Base-by-base conservation (phyloP, 2,113 vertebrate species). In the Xenopus borealis region DNA sequence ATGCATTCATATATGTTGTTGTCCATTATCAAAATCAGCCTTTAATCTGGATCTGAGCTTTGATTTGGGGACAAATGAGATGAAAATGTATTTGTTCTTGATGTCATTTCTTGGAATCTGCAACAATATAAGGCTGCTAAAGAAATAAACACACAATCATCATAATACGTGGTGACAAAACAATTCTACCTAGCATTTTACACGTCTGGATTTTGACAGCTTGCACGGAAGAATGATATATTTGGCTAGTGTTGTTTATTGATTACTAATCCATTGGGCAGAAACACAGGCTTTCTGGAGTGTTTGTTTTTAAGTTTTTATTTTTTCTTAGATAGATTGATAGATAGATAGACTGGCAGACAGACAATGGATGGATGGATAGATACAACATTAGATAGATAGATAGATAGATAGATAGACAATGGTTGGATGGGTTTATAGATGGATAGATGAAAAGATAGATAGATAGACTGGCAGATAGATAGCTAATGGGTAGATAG, bases 31-130 rank as follows among this genome's bases (percentile, higher is more conserved):
- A 84, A 80, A 86, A 86, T 83, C 80, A 87, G 81, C 70, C 85
- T 79, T 83, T 89, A 86, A 91, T 90, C 85, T 27, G 33, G 76
- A 79, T 81, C 71, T 78, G 78, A 83, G 66, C 76, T 82, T 82
- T 84, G 83, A 82, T 85, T 81, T 86, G 85, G 81, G 80, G 84
- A 81, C 81, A 86, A 91, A 89, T 86, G 85, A 83, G 79, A 86
- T 83, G 82, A 88, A 89, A 92, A 90, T 79, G 91, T 85, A 93
- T 90, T 89, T 6, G 89, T 81, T 78, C 83, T 72, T 81, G 80
- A 80, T 85, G 84, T 81, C 14, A 65, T 6, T 40, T 40, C 33
- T 40, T 9, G 5, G 33, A 40, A 40, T 7, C 62, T 44, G 11
- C 12, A n/a, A 11, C 19, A 47, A 40, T n/a, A 14, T 12, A 33